Conservation (phyloP, 2,797 vertebrate species). For the Thunnus albacares region DNA sequence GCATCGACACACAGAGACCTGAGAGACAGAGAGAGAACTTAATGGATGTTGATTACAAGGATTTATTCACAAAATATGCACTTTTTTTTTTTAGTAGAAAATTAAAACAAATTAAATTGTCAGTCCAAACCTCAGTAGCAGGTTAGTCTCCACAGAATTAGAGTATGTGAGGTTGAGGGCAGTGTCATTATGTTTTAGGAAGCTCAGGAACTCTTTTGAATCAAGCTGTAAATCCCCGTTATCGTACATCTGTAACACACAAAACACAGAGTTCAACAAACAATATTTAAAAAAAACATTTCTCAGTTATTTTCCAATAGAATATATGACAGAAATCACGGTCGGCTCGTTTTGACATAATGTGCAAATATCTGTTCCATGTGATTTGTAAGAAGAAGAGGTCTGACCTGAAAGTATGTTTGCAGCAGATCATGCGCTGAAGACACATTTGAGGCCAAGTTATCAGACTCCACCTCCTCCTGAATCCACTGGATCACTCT, state of each 20-base stretch:
- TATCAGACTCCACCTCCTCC: slow-evolving; percentile 29
- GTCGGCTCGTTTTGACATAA: neutral
- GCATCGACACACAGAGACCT: slow-evolving; percentile 95
- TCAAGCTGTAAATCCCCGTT: slow-evolving; percentile 91
- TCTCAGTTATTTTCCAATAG: neutral
- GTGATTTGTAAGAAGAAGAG: too few relatives aligned
- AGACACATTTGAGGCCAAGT: slow-evolving; percentile 10
- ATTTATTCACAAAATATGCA: neutral
- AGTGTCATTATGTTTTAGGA: slow-evolving; percentile 93
- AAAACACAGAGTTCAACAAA: too few relatives aligned
- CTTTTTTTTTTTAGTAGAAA: too few relatives aligned
- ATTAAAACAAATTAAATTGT: neutral
- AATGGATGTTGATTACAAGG: neutral
- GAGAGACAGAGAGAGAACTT: neutral
- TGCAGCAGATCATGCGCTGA: slow-evolving; percentile 39
- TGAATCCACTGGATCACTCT: slow-evolving; percentile 69
- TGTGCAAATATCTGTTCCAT: too few relatives aligned
- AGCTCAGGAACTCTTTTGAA: slow-evolving; percentile 91
- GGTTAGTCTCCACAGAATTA: slow-evolving; percentile 88
- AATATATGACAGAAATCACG: too few relatives aligned
- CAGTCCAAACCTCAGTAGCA: slow-evolving; percentile 81
- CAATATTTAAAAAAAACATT: neutral
- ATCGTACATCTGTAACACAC: slow-evolving; percentile 87
- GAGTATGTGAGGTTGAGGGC: slow-evolving; percentile 91
- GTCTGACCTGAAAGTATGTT: slow-evolving; percentile 63